Evolutionary conservation across 2,113 vertebrate species (phyloP), one percentile per base, ranked within the genome.

Genomic region (Eptesicus fuscus): DNA sequence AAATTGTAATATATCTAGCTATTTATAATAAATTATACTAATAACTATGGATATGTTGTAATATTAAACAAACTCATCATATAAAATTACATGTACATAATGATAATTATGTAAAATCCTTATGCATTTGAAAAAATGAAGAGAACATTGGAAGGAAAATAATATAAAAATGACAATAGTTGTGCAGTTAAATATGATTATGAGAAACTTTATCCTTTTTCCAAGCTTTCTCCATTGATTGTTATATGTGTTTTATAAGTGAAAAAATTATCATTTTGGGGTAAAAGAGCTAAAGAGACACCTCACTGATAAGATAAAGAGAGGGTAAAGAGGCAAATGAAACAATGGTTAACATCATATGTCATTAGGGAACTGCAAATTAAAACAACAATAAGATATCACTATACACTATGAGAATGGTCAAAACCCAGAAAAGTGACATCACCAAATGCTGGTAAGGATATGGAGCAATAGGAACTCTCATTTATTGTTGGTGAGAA

Each of bases 211-310:
- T 90, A 88, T 91, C 20, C 16, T 76, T 82, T 80, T 73, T 25
- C 28, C 20, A 47, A 44, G 16, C 23, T 90, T 96, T 22, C 49
- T 93, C 9, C 56, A 3, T 53, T 87, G n/a, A 79, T 83, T n/a
- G 17, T 53, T 61, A 63, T 47, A 42, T 94, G 10, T 83, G 37
- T 61, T 91, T 90, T 80, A 63, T 88, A 84, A 93, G n/a, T 91
- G 30, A 11, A 92, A 92, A 71, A 87, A 91, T 80, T 18, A 88
- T 80, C 42, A 42, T 53, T 84, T 87, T 9, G 11, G 44, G 22
- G 9, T 2, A 44, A 83, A 91, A 73, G n/a, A 78, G 32, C 35
- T 87, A 51, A 83, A 79, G 30, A 91, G 77, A 65, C 47, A 78
- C 18, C 40, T 89, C 47, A 69, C n/a, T 13, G 67, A 49, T 79